Percentiles rank a stretch among this genome's conserved stretches.
phyloP scores from a whole-genome alignment of 2,797 vertebrate genomes.

The Neosalanx taihuensis region DNA sequence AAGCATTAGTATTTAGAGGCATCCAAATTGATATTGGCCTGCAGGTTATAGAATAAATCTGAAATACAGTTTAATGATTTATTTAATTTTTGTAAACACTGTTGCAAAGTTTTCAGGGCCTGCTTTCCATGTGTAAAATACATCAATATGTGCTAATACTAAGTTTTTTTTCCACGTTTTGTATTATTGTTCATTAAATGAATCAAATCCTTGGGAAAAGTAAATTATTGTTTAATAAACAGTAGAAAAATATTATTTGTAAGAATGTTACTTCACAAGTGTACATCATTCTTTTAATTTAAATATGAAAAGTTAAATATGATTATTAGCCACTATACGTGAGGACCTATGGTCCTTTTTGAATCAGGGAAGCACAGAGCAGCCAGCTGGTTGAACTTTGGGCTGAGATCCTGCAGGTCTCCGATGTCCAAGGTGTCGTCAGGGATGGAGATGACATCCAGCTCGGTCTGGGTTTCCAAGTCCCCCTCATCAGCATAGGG shows the following conservation, averaged over 20 bases:
- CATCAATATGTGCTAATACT: conserved; percentile 10
- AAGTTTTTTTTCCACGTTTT: conserved; percentile 5
- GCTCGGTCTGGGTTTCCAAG: background rate
- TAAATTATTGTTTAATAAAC: background rate
- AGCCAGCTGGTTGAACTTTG: conserved; percentile 48
- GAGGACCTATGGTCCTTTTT: conserved; percentile 35
- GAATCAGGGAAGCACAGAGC: conserved; percentile 35
- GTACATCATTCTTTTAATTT: background rate
- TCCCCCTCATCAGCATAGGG: conserved; percentile 48
- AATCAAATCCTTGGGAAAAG: background rate
- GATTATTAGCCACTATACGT: no score
- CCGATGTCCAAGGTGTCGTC: conserved; percentile 15
- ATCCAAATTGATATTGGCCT: conserved; percentile 28
- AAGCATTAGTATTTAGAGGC: conserved; percentile 27
- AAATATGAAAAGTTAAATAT: conserved; percentile 10
- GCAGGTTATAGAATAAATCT: conserved; percentile 10
- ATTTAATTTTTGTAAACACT: conserved; percentile 35
- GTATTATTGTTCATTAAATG: background rate
- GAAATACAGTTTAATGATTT: conserved; percentile 22
- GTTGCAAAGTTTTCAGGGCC: conserved; percentile 25
- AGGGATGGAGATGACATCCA: conserved; percentile 41
- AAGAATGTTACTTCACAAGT: background rate
- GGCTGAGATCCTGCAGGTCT: conserved; percentile 36
- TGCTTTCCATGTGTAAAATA: conserved; percentile 14
- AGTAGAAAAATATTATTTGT: background rate